Conservation (phyloP, 1,140 invertebrate genomes). For the Aricia agestis region DNA sequence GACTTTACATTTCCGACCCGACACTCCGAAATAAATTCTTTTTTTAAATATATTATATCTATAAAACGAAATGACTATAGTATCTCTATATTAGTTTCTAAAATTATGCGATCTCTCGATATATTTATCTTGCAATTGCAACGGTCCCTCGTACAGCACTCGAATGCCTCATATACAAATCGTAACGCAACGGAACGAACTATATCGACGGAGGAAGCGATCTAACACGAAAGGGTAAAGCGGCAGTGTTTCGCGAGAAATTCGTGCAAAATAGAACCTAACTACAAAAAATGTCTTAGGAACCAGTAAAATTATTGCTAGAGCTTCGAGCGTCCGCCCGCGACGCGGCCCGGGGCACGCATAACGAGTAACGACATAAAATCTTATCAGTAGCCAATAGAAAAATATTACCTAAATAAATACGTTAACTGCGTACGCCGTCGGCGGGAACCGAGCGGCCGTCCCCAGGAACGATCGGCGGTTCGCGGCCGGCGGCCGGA, state of each 20-base stretch:
- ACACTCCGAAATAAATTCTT: conserved; percentile 74
- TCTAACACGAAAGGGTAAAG: conserved; percentile 60
- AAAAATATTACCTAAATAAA: conserved; percentile 76
- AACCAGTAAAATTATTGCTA: conserved; percentile 76
- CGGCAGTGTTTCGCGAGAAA: conserved; percentile 71
- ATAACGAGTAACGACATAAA: conserved; percentile 68
- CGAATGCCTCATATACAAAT: conserved; percentile 71
- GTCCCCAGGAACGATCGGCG: conserved; percentile 5
- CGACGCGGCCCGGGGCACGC: conserved; percentile 46
- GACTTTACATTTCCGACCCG: conserved; percentile 69
- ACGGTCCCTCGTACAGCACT: conserved; percentile 74
- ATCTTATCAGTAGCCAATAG: conserved; percentile 75
- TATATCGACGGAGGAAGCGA: conserved; percentile 61
- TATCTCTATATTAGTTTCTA: conserved; percentile 71
- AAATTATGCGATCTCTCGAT: conserved; percentile 74
- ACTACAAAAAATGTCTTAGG: conserved; percentile 75
- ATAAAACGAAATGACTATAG: conserved; percentile 75
- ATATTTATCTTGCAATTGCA: conserved; percentile 75
- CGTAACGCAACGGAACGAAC: conserved; percentile 61
- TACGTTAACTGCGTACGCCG: conserved; percentile 53
- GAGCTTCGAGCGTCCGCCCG: conserved; percentile 61
- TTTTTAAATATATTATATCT: conserved; percentile 61
- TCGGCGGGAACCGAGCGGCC: conserved; percentile 21
- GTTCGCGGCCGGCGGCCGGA: too few species aligned
- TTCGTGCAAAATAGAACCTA: conserved; percentile 73